A percentile compares a stretch with the other conserved stretches of the same genome.
Conservation (phyloP, 2,888 invertebrate species). For the Lomographa bimaculata region DNA sequence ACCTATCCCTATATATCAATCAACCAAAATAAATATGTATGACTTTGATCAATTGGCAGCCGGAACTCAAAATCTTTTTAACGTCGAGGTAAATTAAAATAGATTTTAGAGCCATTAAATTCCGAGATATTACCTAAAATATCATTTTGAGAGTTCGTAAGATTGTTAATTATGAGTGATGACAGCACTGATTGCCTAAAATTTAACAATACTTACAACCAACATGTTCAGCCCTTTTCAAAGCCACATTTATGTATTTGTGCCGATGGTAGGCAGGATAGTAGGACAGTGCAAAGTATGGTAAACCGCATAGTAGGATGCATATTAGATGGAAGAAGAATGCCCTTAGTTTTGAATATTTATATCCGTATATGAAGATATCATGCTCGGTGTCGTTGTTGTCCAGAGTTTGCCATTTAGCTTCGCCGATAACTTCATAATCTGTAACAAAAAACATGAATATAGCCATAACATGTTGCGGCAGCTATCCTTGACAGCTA, state of each 20-base stretch:
- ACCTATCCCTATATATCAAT: too few species aligned
- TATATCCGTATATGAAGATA: conserved; percentile 80
- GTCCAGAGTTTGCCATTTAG: conserved; percentile 78
- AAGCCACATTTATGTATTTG: conserved; percentile 81
- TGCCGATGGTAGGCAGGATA: conserved; percentile 80
- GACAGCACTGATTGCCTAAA: too few species aligned
- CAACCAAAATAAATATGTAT: too few species aligned
- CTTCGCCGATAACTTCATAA: conserved; percentile 83
- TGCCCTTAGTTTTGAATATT: conserved; percentile 66
- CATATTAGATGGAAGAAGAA: conserved; percentile 77
- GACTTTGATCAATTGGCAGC: too few species aligned
- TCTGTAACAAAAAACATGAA: conserved; percentile 54
- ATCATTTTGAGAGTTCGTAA: too few species aligned
- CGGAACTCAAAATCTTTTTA: too few species aligned
- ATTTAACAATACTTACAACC: conserved; percentile 71
- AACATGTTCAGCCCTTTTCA: conserved; percentile 80
- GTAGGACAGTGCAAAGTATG: conserved; percentile 82
- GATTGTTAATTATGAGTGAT: too few species aligned
- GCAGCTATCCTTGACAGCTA: too few species aligned
- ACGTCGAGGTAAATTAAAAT: too few species aligned
- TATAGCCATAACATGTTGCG: too few species aligned
- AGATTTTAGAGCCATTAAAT: too few species aligned
- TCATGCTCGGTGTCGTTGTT: conserved; percentile 74
- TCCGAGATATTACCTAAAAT: too few species aligned
- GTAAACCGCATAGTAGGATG: conserved; percentile 79